phyloP scores from a whole-genome alignment of 2,888 invertebrate genomes.

The Monoplex corrugatus region DNA sequence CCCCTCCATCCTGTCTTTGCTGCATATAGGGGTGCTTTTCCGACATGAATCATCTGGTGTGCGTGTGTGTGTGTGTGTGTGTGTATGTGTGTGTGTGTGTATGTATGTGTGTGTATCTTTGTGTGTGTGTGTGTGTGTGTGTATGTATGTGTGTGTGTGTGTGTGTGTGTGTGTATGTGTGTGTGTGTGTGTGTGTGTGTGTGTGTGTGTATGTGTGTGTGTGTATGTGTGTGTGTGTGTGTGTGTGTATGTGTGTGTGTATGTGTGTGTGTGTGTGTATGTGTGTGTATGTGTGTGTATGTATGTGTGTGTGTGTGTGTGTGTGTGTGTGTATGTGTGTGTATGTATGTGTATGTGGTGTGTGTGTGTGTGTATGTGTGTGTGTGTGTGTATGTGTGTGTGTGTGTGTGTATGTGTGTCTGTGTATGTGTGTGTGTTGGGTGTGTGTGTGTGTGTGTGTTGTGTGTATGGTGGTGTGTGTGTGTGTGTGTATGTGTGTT shows the following conservation, averaged over 20 bases:
- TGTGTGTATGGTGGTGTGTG: too few species aligned
- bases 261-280: slow-evolving; percentile 35
- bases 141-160: not conserved
- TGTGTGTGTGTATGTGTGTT: too few species aligned
- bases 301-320: slow-evolving; percentile 3
- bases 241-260: not conserved
- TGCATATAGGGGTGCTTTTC: too few species aligned
- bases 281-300: slow-evolving; percentile 2
- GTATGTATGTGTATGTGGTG: not conserved
- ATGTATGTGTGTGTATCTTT: not conserved
- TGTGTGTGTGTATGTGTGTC: too few species aligned
- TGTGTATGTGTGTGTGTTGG: too few species aligned
- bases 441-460: too few species aligned
- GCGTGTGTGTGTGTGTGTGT: too few species aligned
- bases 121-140: slow-evolving; percentile 36
- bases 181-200: not conserved
- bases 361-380: too few species aligned
- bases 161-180: not conserved
- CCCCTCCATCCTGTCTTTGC: too few species aligned
- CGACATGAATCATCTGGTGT: too few species aligned
- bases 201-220: not conserved
- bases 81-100: too few species aligned
- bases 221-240: not conserved
- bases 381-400: too few species aligned
- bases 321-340: slow-evolving; percentile 19